Evolutionary conservation across 2,113 vertebrate species (phyloP), one percentile per base, ranked within the genome.

Genomic region (Meles meles): DNA sequence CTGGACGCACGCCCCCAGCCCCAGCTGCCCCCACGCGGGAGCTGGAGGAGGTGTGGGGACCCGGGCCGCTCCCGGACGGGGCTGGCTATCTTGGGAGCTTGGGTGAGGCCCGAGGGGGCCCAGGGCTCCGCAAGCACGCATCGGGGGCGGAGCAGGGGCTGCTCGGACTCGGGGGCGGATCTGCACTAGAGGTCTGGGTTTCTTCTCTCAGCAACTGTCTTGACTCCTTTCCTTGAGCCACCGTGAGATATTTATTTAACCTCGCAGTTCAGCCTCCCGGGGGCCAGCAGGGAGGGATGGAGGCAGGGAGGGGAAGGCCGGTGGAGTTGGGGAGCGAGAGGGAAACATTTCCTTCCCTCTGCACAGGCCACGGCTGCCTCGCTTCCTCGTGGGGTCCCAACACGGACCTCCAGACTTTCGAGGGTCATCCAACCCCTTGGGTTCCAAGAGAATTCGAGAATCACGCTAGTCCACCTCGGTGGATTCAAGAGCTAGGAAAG

Each of bases 161-260:
- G 65, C 88, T 52, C 0, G 2, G 42, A 82, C 81, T 42, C n/a
- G 65, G 95, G 90, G 95, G 95, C 63, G 98, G 85, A 97, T 98
- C 98, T 97, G 96, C 96, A 37, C 31, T 3, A 61, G 98, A 97
- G 98, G 97, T 99, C 98, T 98, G 98, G 88, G 95, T 98, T 99
- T 99, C 98, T 99, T 98, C 98, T 98, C 98, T 97, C 97, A 17
- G 97, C 92, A 84, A 15, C 83, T 80, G 96, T 98, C 98, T 97
- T 98, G 98, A 98, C 97, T 99, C 97, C 97, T 98, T 99, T 99
- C 98, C 99, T 98, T 97, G 94, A 98, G 98, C 97, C 83, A 10
- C 97, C 93, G 97, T 97, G 98, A 98, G 98, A 72, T 99, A 98
- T 99, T 99, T 99, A 98, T 90, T 98, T 98, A 99, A 99, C 98